Base-by-base conservation (phyloP, 1,140 invertebrate genomes). In the Drosophila kurseongensis region DNA sequence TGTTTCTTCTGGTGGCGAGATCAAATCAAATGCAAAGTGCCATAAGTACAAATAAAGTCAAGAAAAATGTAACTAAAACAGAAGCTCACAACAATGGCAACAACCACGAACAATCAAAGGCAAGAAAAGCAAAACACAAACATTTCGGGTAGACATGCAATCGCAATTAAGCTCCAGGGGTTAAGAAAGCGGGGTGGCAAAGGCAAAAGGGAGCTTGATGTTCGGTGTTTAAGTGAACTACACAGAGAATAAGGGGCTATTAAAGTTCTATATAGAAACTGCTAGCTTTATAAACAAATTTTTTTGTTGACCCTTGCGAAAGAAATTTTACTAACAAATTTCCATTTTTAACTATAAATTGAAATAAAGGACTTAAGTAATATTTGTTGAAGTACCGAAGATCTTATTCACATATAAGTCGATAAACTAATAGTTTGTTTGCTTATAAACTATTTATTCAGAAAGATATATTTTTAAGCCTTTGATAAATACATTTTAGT, bases 181-280 rank as follows among this genome's bases (percentile, higher is more conserved):
- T 36, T 10, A 9, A 8, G 52, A 40, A 62, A 41, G 32, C 10
- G n/a, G 36, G 36, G 51, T 35, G 54, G 59, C 23, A 10, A 35
- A 35, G 51, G 23, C 44, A 60, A 32, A 54, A 54, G 23, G 13
- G 42, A 47, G 67, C 65, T 68, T 71, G 42, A 71, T 71, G 67
- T 71, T 68, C 41, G n/a, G 32, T 44, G 61, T 68, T 68, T 68
- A 69, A 48, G 62, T 40, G 63, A 68, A n/a, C 65, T 68, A 68
- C 65, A 68, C 65, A 51, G 65, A 50, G 63, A 67, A 50, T n/a
- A 16, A 16, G 54, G 29, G 6, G 29, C 8, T 32, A 32, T 32
- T 32, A 6, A 29, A 29, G 5, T 29, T 32, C 7, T 32, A 7
- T 32, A 1, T 32, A 18, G 0, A 32, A 5, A 7, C 7, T 7